Conservation (phyloP, 2,113 vertebrate genomes). For the Colossoma macropomum region DNA sequence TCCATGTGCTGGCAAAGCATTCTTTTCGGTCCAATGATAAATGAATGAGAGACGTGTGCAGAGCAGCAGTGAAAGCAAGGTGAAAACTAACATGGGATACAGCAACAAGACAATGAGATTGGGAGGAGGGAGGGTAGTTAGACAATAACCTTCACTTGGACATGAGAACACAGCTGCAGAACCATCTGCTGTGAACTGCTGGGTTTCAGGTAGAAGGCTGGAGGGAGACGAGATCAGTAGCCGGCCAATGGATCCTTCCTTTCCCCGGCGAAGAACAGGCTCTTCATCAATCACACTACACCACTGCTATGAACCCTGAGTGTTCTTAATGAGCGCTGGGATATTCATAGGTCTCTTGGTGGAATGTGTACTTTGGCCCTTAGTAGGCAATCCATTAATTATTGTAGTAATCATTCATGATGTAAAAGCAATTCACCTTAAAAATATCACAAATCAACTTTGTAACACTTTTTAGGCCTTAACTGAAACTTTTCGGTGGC, state of each 20-base stretch:
- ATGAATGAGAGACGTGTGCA: background rate
- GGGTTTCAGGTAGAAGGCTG: slow-evolving; percentile 30
- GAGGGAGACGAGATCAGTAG: slow-evolving; percentile 28
- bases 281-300: background rate
- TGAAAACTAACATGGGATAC: slow-evolving; percentile 2
- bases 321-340: background rate
- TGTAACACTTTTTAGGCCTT: background rate
- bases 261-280: background rate
- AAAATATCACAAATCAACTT: background rate
- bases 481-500: background rate
- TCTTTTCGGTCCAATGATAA: background rate
- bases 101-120: slow-evolving; percentile 43
- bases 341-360: background rate
- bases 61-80: background rate
- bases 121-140: slow-evolving; percentile 38
- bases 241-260: slow-evolving; percentile 35
- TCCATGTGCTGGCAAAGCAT: background rate
- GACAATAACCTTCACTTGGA: slow-evolving; percentile 60
- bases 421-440: slow-evolving; percentile 13
- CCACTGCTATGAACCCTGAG: slow-evolving; percentile 1
- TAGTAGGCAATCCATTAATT: background rate
- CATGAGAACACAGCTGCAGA: slow-evolving; percentile 56
- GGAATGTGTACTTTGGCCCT: background rate
- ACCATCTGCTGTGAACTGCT: slow-evolving; percentile 61
- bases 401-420: slow-evolving; percentile 2